A percentile compares a stretch with the other conserved stretches of the same genome.
Evolutionary conservation across 2,113 vertebrate species (phyloP).

Genomic region (Seriola quinqueradiata): DNA sequence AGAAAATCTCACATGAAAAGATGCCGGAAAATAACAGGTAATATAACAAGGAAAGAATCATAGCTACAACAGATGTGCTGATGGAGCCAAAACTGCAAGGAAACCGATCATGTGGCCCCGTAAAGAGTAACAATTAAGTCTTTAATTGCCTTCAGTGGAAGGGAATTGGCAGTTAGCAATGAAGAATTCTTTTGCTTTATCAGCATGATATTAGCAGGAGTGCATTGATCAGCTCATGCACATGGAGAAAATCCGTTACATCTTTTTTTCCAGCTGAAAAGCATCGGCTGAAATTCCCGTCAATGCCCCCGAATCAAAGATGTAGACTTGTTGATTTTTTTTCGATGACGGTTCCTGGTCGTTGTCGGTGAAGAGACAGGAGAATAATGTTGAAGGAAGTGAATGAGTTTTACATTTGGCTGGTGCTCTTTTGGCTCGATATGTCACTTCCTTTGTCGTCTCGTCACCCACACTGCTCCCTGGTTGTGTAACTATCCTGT

Average conservation of each 20-base stretch:
- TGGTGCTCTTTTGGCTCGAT: conserved; percentile 24
- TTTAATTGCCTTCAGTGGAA: background rate
- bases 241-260: background rate
- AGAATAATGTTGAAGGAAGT: conserved; percentile 24
- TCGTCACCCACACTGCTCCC: conserved; percentile 36
- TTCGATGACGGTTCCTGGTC: background rate
- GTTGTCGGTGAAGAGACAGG: conserved; percentile 13
- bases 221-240: background rate
- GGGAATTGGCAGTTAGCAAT: background rate
- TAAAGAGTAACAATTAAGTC: background rate
- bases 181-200: background rate
- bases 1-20: background rate
- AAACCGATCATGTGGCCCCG: background rate
- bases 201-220: background rate
- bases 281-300: background rate
- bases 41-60: background rate
- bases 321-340: conserved; percentile 16
- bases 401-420: conserved; percentile 51
- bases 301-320: background rate
- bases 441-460: conserved; percentile 52
- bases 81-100: background rate
- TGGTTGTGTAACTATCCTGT: conserved; percentile 52
- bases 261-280: conserved; percentile 1
- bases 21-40: background rate
- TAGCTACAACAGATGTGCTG: background rate